Conservation (phyloP, 53 echinoderm and acorn worm genomes). For the Mesocentrotus franciscanus region DNA sequence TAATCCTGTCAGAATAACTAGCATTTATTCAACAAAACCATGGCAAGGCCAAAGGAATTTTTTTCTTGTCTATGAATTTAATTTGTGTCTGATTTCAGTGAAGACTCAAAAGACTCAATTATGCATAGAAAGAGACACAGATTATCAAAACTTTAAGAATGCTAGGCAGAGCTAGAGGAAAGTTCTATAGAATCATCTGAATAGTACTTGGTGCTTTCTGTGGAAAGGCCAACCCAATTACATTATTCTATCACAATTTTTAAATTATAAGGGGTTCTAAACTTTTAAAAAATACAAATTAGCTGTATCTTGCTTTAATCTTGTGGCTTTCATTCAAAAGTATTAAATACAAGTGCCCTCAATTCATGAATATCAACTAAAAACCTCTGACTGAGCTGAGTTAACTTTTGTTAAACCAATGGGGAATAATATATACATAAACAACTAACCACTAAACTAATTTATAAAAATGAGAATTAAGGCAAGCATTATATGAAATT, state of each 20-base stretch:
- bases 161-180: not conserved
- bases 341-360: not conserved
- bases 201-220: not conserved
- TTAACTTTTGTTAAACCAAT: not conserved
- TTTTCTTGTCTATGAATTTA: not conserved
- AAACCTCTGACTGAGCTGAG: not conserved
- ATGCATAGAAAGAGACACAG: not conserved
- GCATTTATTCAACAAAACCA: not conserved
- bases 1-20: not conserved
- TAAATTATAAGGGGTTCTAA: not conserved
- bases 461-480: not conserved
- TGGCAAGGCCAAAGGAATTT: conserved; percentile 10
- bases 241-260: not conserved
- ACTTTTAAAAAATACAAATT: not conserved
- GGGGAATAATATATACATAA: not conserved
- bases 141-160: not conserved
- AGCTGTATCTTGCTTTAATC: conserved; percentile 18
- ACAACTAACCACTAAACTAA: not conserved
- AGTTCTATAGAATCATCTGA: not conserved
- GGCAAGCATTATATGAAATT: not conserved
- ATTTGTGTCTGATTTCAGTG: not conserved
- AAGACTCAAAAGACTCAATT: not conserved
- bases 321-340: not conserved
- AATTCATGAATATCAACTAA: not conserved
- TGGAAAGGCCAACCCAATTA: not conserved